Conservation (phyloP, 2,888 invertebrate species). For the Drosophila lutescens region DNA sequence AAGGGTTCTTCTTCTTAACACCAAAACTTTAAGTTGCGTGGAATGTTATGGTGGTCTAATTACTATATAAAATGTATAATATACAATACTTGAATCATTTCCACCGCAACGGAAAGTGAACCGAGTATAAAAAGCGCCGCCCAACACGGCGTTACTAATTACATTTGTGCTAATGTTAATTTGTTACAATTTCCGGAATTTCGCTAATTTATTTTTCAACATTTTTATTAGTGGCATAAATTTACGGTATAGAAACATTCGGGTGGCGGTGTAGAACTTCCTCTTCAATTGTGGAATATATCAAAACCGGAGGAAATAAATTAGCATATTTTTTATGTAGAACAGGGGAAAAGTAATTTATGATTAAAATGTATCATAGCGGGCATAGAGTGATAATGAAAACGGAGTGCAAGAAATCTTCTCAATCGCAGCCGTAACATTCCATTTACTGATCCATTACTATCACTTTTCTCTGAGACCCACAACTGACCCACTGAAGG, state of each 20-base stretch:
- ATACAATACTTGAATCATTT: conserved; percentile 14
- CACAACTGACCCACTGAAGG: conserved; percentile 43
- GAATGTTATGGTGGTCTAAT: conserved; percentile 7
- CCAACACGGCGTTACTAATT: conserved; percentile 76
- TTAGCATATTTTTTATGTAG: conserved; percentile 58
- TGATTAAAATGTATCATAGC: background rate
- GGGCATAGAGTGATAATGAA: background rate
- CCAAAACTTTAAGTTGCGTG: background rate
- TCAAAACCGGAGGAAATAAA: conserved; percentile 45
- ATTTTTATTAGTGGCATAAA: conserved; percentile 74
- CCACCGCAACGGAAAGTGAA: conserved; percentile 19
- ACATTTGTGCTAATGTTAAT: conserved; percentile 80
- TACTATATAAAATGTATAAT: conserved; percentile 19
- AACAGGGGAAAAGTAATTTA: conserved; percentile 15
- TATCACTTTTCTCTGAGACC: conserved; percentile 38
- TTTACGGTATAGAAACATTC: conserved; percentile 46
- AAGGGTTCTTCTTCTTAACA: no score
- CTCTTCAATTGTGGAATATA: conserved; percentile 59
- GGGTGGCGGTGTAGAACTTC: conserved; percentile 56
- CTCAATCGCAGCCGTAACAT: background rate
- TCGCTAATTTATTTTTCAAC: conserved; percentile 70
- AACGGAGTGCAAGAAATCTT: background rate
- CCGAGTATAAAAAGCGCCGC: conserved; percentile 8
- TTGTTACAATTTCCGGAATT: conserved; percentile 82
- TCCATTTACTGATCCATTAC: conserved; percentile 30